phyloP scores from a whole-genome alignment of 2,797 vertebrate genomes.

The Scarus forsteni region DNA sequence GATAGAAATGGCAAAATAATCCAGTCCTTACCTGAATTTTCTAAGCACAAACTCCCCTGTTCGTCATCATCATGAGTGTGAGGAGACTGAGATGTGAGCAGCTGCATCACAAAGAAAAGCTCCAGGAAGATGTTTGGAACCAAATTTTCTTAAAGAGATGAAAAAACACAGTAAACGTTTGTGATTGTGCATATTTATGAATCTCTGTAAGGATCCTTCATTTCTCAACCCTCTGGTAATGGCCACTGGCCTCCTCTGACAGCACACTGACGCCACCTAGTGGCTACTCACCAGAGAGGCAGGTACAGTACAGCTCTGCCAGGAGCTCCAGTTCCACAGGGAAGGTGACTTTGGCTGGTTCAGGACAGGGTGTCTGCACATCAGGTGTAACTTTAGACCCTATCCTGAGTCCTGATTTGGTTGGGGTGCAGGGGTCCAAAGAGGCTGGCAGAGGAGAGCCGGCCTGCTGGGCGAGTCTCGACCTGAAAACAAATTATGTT shows the following conservation, averaged over 20 bases:
- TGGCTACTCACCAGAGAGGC: conserved; percentile 90
- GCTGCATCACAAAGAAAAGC: conserved; percentile 96
- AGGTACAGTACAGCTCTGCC: conserved; percentile 91
- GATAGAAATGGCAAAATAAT: not conserved
- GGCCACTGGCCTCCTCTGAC: not conserved
- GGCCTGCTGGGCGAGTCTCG: conserved; percentile 89
- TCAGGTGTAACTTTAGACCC: conserved; percentile 85
- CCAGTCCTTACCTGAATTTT: conserved; percentile 65
- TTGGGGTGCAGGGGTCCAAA: conserved; percentile 84
- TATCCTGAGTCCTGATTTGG: conserved; percentile 75
- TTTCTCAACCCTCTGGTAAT: too few species aligned
- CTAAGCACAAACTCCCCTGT: conserved; percentile 54
- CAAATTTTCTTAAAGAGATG: conserved; percentile 89
- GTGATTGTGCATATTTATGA: not conserved
- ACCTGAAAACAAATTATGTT: conserved; percentile 75
- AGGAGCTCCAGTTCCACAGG: conserved; percentile 88
- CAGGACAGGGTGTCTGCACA: conserved; percentile 81
- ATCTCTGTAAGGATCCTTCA: not conserved
- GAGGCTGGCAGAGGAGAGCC: conserved; percentile 72
- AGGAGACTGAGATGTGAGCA: conserved; percentile 90
- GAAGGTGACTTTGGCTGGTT: conserved; percentile 89
- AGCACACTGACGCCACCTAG: conserved; percentile 37
- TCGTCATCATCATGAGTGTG: conserved; percentile 77
- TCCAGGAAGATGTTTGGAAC: conserved; percentile 97
- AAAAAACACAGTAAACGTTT: conserved; percentile 7